Percentiles rank a stretch among this genome's conserved stretches.
These are phyloP conservation scores for Oncorhynchus mykiss DNA, from an alignment of 2,113 vertebrate species.

Conservation along the genomic window DNA sequence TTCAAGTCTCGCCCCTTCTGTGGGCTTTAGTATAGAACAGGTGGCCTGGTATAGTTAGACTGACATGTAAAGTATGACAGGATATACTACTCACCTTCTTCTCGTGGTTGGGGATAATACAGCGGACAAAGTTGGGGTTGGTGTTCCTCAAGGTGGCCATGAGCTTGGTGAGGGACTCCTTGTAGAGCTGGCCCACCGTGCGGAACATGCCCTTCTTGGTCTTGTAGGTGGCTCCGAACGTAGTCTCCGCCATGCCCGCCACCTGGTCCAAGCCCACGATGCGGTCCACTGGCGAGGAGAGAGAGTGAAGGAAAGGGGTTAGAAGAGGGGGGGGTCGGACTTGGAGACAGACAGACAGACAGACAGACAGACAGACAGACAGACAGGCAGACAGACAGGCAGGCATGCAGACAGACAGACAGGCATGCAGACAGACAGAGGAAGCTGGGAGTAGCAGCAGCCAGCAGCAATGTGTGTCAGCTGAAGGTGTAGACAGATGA, in stretches of 20 bases:
- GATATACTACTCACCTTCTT: constrained; percentile 80
- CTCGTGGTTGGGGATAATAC: constrained; percentile 98
- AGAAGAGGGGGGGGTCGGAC: background rate
- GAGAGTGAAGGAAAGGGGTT: background rate
- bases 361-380: too few species aligned
- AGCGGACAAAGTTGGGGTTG: constrained; percentile 98
- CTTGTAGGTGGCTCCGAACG: constrained; percentile 93
- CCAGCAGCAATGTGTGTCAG: constrained; percentile 28
- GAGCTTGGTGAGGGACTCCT: constrained; percentile 94
- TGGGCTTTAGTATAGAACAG: background rate
- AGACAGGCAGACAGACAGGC: too few species aligned
- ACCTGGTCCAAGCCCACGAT: constrained; percentile 98
- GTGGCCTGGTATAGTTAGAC: background rate
- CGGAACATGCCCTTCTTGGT: constrained; percentile 99
- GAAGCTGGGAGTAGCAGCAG: constrained; percentile 9
- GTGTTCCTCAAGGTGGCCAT: constrained; percentile 98
- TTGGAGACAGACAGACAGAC: background rate
- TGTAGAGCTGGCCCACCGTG: constrained; percentile 94
- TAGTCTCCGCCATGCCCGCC: constrained; percentile 93
- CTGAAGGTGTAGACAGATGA: constrained; percentile 44
- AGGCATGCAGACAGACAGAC: too few species aligned
- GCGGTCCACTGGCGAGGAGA: constrained; percentile 83
- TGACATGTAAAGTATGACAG: background rate
- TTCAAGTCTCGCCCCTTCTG: too few species aligned
- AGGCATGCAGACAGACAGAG: too few species aligned